phyloP scores from a whole-genome alignment of 2,797 vertebrate genomes.

The Pogonophryne albipinna region DNA sequence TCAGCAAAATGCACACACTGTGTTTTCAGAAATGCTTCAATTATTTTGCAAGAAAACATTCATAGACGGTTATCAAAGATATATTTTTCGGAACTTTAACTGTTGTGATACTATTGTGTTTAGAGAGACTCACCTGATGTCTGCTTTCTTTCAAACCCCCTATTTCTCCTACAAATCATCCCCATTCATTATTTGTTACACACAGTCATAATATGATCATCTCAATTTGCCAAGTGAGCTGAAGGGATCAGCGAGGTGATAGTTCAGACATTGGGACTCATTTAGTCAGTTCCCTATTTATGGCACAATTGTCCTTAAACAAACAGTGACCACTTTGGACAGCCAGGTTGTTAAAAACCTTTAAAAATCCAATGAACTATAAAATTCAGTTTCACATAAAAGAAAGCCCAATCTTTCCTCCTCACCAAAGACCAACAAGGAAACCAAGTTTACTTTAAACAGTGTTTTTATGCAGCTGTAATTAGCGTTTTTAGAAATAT shows the following conservation, averaged over 20 bases:
- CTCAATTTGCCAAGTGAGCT: constrained; percentile 58
- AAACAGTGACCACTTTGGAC: neutral
- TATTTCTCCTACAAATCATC: constrained; percentile 17
- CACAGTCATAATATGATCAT: constrained; percentile 14
- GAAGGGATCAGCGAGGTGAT: constrained; percentile 65
- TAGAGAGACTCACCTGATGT: neutral
- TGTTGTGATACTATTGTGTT: neutral
- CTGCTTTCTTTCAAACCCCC: constrained; percentile 6
- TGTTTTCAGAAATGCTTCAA: neutral
- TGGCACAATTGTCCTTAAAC: neutral
- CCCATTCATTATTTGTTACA: neutral
- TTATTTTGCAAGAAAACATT: neutral
- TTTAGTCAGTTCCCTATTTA: neutral
- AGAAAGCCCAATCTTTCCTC: neutral
- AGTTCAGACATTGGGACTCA: constrained; percentile 36
- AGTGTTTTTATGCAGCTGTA: neutral
- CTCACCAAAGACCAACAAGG: neutral
- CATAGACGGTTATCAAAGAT: neutral
- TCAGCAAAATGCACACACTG: neutral
- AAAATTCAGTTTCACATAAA: constrained; percentile 5
- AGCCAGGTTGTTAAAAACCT: neutral
- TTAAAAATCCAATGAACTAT: neutral
- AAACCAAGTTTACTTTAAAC: neutral
- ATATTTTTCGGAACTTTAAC: neutral
- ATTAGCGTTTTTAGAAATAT: neutral